Evolutionary conservation across 2,888 invertebrate genomes (phyloP).

Genomic region (Eurytoma adleriae): DNA sequence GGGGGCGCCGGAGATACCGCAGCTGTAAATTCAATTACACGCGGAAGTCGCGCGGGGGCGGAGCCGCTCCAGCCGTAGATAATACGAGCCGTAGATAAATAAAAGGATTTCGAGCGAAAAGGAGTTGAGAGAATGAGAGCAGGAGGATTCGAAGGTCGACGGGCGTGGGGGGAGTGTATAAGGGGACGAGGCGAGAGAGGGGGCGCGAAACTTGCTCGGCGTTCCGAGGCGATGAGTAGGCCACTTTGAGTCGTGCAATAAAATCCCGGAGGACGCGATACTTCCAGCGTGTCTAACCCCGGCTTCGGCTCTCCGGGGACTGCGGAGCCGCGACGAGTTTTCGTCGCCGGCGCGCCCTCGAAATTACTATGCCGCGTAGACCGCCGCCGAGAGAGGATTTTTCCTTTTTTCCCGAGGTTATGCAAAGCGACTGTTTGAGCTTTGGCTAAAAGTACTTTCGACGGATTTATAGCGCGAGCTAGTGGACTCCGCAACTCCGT

Average conservation of each 20-base stretch:
- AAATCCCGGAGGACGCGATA: background rate
- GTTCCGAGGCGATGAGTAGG: constrained; percentile 37
- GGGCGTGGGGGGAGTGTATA: too few species aligned
- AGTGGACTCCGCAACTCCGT: background rate
- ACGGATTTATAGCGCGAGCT: background rate
- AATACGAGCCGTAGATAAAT: background rate
- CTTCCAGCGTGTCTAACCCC: background rate
- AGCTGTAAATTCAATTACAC: constrained; percentile 36
- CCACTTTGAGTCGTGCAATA: constrained; percentile 43
- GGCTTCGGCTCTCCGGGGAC: constrained; percentile 18
- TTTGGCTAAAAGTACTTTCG: background rate
- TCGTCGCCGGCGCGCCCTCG: constrained; percentile 23
- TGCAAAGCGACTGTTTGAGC: background rate
- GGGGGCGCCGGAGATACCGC: background rate
- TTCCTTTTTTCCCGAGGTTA: background rate
- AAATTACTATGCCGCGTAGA: constrained; percentile 24
- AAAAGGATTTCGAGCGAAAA: background rate
- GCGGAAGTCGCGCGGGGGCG: constrained; percentile 23
- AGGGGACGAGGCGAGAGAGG: background rate
- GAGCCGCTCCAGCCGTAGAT: too few species aligned
- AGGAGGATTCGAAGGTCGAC: background rate
- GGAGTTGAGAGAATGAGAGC: constrained; percentile 5
- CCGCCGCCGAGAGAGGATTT: background rate
- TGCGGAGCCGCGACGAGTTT: constrained; percentile 16
- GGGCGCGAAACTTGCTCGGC: background rate